These are phyloP conservation scores for Temnothorax curvispinosus DNA, from an alignment of 1,140 invertebrate species.

Conservation along the genomic window DNA sequence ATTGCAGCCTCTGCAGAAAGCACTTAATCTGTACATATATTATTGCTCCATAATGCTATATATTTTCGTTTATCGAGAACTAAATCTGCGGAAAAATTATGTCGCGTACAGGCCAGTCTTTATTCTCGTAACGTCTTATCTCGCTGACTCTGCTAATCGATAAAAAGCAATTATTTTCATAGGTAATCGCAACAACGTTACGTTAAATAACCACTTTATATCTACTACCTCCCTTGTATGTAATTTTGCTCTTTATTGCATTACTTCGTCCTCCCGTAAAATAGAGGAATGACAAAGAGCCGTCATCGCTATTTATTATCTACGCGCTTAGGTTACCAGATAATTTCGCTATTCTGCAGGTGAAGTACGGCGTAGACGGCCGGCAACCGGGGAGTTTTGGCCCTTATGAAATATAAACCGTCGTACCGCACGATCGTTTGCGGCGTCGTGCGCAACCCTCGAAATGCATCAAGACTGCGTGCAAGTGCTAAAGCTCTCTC, in stretches of 20 bases:
- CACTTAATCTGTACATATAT: not conserved
- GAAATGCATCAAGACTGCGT: slow-evolving; percentile 46
- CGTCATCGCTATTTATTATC: slow-evolving; percentile 38
- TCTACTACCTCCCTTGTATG: not conserved
- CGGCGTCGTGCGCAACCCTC: slow-evolving; percentile 45
- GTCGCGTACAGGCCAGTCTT: not conserved
- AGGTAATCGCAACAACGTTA: not conserved
- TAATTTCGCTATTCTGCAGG: slow-evolving; percentile 55
- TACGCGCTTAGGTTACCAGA: slow-evolving; percentile 37
- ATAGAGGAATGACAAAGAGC: not conserved
- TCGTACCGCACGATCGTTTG: slow-evolving; percentile 54
- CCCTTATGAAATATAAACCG: slow-evolving; percentile 52
- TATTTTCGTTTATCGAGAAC: not conserved
- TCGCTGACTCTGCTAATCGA: no score
- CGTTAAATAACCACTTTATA: not conserved
- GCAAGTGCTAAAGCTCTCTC: not conserved
- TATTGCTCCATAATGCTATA: not conserved
- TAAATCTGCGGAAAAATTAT: not conserved
- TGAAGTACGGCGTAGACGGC: slow-evolving; percentile 39
- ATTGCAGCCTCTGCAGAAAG: not conserved
- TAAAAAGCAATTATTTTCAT: not conserved
- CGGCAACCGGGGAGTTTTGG: not conserved
- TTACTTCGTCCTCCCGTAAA: not conserved
- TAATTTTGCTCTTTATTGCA: not conserved
- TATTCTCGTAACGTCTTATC: not conserved